These are phyloP conservation scores for Clivina fossor DNA, from an alignment of 2,888 invertebrate species.

Conservation along the genomic window DNA sequence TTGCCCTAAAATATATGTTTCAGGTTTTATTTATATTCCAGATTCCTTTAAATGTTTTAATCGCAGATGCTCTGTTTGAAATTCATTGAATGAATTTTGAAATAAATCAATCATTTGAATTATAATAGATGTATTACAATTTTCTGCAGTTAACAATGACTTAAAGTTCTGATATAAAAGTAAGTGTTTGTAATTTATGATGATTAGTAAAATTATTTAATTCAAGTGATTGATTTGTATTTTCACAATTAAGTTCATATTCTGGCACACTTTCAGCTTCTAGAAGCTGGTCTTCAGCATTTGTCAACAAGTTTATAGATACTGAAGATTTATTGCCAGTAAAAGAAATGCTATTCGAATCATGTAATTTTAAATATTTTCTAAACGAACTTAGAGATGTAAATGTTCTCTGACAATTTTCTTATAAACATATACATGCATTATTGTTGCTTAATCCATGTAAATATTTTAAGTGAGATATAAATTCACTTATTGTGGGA, in stretches of 20 bases:
- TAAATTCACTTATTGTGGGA: background rate
- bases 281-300: no score
- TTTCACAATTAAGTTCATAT: background rate
- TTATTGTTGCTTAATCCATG: background rate
- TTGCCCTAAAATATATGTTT: constrained; percentile 2
- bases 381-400: background rate
- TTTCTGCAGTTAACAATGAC: background rate
- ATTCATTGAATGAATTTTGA: background rate
- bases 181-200: background rate
- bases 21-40: background rate
- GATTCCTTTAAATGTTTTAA: background rate
- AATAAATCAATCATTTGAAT: constrained; percentile 8
- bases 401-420: background rate
- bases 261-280: background rate
- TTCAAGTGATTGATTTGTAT: background rate
- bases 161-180: background rate
- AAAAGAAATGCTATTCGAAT: no score
- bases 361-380: constrained; percentile 3
- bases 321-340: no score
- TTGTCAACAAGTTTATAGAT: no score
- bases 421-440: background rate
- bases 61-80: background rate
- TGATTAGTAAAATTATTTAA: constrained; percentile 1
- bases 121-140: background rate
- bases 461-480: background rate